These are phyloP conservation scores for Schrankia costaestrigalis DNA, from an alignment of 2,888 invertebrate genomes.

Conservation along the genomic window DNA sequence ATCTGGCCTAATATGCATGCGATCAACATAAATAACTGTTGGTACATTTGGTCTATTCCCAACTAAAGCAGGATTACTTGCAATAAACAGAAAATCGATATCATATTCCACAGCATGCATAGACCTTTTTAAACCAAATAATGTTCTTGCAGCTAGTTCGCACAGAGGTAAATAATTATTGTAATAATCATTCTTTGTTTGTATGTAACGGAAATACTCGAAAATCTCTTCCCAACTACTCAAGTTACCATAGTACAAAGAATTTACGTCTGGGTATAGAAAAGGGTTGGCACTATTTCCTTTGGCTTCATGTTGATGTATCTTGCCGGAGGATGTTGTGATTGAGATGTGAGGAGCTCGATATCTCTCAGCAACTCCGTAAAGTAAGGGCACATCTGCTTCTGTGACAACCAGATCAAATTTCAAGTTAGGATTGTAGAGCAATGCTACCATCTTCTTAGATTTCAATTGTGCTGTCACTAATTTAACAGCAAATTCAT, in stretches of 20 bases:
- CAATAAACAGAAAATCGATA: conserved; percentile 66
- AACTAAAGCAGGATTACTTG: conserved; percentile 57
- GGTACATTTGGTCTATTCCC: conserved; percentile 66
- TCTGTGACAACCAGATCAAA: conserved; percentile 82
- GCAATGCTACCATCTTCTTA: conserved; percentile 60
- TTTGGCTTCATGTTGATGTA: conserved; percentile 72
- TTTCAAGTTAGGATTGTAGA: conserved; percentile 62
- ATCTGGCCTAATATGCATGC: conserved; percentile 64
- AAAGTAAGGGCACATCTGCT: conserved; percentile 70
- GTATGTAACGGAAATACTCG: conserved; percentile 54
- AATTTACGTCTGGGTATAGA: conserved; percentile 72
- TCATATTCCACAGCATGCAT: conserved; percentile 64
- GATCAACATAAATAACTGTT: conserved; percentile 59
- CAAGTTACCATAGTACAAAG: conserved; percentile 60
- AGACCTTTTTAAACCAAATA: conserved; percentile 55
- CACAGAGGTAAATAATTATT: conserved; percentile 56
- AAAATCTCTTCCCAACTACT: conserved; percentile 60
- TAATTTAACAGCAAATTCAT: conserved; percentile 58
- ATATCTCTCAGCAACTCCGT: conserved; percentile 77
- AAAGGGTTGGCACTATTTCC: conserved; percentile 77
- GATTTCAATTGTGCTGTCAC: conserved; percentile 65
- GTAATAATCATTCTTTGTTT: conserved; percentile 61
- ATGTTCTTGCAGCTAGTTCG: conserved; percentile 60
- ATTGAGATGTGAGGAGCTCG: conserved; percentile 77
- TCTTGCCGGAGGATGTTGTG: conserved; percentile 68